phyloP scores from a whole-genome alignment of 2,113 vertebrate genomes.

The Galemys pyrenaicus region DNA sequence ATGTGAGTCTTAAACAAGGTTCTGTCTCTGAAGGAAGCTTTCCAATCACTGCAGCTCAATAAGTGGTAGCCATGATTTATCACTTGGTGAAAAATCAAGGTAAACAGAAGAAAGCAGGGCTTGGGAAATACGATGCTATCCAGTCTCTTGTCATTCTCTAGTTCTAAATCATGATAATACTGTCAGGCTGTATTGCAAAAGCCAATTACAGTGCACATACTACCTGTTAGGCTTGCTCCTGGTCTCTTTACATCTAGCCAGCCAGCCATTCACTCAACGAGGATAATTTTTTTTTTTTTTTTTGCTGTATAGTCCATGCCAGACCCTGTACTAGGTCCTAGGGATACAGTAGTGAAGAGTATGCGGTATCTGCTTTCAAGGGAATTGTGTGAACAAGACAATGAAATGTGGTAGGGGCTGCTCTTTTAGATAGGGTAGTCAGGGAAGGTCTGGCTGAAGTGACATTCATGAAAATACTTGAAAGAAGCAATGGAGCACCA shows the following conservation, averaged over 20 bases:
- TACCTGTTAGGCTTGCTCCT: background rate
- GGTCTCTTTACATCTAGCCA: background rate
- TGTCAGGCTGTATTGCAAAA: background rate
- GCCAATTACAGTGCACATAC: accelerated
- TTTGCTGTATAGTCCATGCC: background rate
- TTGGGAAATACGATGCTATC: too few species aligned
- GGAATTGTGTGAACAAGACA: background rate
- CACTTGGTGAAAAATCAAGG: background rate
- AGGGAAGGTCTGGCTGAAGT: background rate
- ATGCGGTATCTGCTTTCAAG: background rate
- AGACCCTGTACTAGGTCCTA: background rate
- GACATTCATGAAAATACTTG: background rate
- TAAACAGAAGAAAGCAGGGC: background rate
- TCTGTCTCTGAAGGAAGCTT: background rate
- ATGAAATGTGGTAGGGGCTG: background rate
- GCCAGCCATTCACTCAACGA: background rate
- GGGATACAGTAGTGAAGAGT: background rate
- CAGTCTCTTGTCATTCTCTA: too few species aligned
- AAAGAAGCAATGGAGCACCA: background rate
- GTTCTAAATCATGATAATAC: background rate
- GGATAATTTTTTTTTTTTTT: background rate
- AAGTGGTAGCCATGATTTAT: background rate
- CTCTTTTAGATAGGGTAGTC: background rate
- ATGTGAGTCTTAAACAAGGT: background rate
- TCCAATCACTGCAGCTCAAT: background rate